A percentile compares a stretch with the other conserved stretches of the same genome.
phyloP scores from a whole-genome alignment of 2,113 vertebrate species.

The Cyprinodon tularosa region DNA sequence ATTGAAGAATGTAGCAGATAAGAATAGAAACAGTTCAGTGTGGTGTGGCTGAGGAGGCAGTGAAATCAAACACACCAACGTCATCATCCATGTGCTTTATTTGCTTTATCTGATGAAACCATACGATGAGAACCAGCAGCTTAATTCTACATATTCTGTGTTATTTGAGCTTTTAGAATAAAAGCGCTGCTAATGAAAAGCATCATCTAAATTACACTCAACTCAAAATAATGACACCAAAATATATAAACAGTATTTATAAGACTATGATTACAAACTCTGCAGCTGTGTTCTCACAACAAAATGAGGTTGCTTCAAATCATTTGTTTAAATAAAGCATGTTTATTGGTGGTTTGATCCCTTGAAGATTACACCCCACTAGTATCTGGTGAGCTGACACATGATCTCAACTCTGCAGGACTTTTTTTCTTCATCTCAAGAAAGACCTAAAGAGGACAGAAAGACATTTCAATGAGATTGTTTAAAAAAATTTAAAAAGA shows the following conservation, averaged over 20 bases:
- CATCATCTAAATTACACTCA: slow-evolving; percentile 19
- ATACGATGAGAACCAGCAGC: slow-evolving; percentile 3
- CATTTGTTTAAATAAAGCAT: slow-evolving; percentile 32
- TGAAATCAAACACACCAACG: background rate
- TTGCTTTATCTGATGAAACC: slow-evolving; percentile 30
- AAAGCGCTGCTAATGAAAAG: slow-evolving; percentile 38
- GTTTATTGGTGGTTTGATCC: slow-evolving; percentile 45
- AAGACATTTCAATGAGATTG: background rate
- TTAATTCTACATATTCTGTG: background rate
- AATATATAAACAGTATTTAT: slow-evolving; percentile 70
- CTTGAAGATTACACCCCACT: slow-evolving; percentile 15
- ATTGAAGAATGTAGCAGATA: background rate
- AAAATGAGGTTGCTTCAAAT: slow-evolving; percentile 17
- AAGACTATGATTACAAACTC: slow-evolving; percentile 49
- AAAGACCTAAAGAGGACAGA: slow-evolving; percentile 64
- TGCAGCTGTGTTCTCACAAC: slow-evolving; percentile 30
- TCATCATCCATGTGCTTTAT: slow-evolving; percentile 62
- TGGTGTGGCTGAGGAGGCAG: background rate
- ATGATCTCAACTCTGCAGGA: slow-evolving; percentile 6
- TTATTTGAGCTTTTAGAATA: slow-evolving; percentile 18
- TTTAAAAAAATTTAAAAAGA: background rate
- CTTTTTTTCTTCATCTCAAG: slow-evolving; percentile 45
- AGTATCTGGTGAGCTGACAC: slow-evolving; percentile 12
- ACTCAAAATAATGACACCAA: slow-evolving; percentile 38
- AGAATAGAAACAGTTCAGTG: slow-evolving; percentile 42